Evolutionary conservation across 2,888 invertebrate genomes (phyloP).

Genomic region (Escarpia spicata): DNA sequence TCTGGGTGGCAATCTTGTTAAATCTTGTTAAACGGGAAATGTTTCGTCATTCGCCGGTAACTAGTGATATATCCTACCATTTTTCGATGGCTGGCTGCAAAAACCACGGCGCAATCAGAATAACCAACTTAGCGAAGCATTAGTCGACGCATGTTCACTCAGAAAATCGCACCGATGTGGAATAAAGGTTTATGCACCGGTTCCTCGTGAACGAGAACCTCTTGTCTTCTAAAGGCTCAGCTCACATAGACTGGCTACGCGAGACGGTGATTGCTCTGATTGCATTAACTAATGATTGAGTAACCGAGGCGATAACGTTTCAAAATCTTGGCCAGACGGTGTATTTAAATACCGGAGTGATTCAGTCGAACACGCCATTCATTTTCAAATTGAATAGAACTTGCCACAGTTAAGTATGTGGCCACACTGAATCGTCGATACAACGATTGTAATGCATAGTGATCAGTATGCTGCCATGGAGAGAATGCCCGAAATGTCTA

Average conservation of each 20-base stretch:
- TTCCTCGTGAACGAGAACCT: background rate
- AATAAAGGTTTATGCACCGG: background rate
- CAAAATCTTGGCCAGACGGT: background rate
- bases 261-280: background rate
- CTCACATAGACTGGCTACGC: background rate
- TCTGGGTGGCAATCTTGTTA: too few relatives aligned
- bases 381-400: background rate
- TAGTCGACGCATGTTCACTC: background rate
- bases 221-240: background rate
- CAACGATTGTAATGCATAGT: background rate
- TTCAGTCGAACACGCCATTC: background rate
- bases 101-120: background rate
- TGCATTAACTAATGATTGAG: background rate
- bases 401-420: background rate
- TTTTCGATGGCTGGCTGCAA: background rate
- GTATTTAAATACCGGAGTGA: background rate
- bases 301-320: background rate
- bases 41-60: background rate
- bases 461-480: background rate
- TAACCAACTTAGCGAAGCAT: too few relatives aligned
- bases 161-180: background rate
- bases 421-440: background rate
- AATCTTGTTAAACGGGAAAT: too few relatives aligned
- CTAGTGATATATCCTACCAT: background rate
- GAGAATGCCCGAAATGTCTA: background rate